phyloP scores from a whole-genome alignment of 2,888 invertebrate species.

The Oasisia sp. region DNA sequence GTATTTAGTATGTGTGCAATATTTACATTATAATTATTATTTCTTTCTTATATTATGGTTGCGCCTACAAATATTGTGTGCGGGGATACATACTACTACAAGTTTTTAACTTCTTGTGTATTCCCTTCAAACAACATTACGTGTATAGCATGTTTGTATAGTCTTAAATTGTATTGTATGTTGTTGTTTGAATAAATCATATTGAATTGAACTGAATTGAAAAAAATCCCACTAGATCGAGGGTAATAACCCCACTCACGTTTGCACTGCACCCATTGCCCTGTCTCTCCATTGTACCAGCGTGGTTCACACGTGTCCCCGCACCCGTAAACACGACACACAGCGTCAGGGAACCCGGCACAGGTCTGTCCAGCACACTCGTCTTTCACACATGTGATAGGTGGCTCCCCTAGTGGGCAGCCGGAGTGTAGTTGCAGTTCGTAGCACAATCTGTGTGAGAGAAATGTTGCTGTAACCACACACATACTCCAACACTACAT shows the following conservation, averaged over 20 bases:
- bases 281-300: slow-evolving; percentile 56
- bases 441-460: slow-evolving; percentile 51
- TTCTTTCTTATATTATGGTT: too few relatives aligned
- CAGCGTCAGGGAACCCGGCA: slow-evolving; percentile 52
- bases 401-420: slow-evolving; percentile 52
- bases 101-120: too few relatives aligned
- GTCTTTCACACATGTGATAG: slow-evolving; percentile 49
- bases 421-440: slow-evolving; percentile 52
- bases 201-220: too few relatives aligned
- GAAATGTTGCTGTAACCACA: neutral
- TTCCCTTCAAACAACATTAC: too few relatives aligned
- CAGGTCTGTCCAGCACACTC: slow-evolving; percentile 50
- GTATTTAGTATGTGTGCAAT: too few relatives aligned
- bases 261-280: slow-evolving; percentile 47
- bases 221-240: neutral
- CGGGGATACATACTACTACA: too few relatives aligned
- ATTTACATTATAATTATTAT: too few relatives aligned
- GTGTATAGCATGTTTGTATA: too few relatives aligned
- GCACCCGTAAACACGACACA: slow-evolving; percentile 53
- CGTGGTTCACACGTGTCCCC: slow-evolving; percentile 48
- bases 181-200: too few relatives aligned
- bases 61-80: too few relatives aligned
- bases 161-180: too few relatives aligned
- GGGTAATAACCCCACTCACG: slow-evolving; percentile 36
- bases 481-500: neutral